Percentiles rank a stretch among this genome's conserved stretches.
phyloP scores from a whole-genome alignment of 1,140 invertebrate species.

The Procambarus clarkii region DNA sequence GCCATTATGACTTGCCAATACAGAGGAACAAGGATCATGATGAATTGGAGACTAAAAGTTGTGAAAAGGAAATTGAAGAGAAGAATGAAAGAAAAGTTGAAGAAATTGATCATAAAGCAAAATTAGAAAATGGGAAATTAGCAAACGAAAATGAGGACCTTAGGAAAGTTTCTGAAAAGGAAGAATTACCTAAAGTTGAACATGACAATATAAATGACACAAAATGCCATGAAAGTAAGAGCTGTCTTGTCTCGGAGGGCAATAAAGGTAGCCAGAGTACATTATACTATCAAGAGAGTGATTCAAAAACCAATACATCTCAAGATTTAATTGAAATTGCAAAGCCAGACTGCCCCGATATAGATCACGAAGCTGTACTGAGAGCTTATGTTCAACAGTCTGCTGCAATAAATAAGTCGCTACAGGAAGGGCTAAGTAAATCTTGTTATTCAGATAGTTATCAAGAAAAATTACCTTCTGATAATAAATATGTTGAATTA shows the following conservation, averaged over 20 bases:
- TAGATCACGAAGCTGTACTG: slow-evolving; percentile 39
- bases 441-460: background rate
- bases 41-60: background rate
- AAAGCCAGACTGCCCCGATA: background rate
- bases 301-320: background rate
- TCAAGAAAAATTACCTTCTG: background rate
- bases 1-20: slow-evolving; percentile 14
- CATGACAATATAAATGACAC: background rate
- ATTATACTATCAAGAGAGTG: background rate
- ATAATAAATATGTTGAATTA: slow-evolving; percentile 24
- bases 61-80: background rate
- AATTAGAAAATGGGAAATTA: background rate
- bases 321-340: background rate
- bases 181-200: background rate
- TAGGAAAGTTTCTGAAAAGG: background rate
- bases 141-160: background rate
- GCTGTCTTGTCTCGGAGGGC: background rate
- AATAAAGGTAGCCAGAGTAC: background rate
- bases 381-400: slow-evolving; percentile 36
- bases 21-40: background rate
- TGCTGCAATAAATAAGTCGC: background rate
- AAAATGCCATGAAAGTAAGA: background rate
- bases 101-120: background rate
- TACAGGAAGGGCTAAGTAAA: background rate
- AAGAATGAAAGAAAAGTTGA: background rate